Conservation (phyloP, 64 coral and sea anemone species). For the Acropora tenuis region DNA sequence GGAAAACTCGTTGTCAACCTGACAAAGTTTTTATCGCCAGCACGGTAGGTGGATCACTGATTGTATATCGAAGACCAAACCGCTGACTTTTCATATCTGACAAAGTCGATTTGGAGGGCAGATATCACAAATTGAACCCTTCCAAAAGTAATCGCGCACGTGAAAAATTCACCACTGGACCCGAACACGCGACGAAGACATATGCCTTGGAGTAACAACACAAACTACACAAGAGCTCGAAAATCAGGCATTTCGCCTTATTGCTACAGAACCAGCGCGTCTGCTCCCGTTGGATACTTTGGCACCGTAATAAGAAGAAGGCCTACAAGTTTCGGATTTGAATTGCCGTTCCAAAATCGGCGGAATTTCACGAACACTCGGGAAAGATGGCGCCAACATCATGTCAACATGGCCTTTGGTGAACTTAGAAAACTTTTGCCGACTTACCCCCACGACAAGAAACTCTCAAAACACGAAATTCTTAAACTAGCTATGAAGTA, state of each 20-base stretch:
- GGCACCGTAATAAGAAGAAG: conserved; percentile 23
- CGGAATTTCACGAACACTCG: conserved; percentile 86
- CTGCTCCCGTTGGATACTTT: conserved; percentile 28
- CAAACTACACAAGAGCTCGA: conserved; percentile 6
- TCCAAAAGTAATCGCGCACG: neutral
- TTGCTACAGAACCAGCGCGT: conserved; percentile 2
- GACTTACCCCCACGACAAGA: conserved; percentile 90
- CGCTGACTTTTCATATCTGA: neutral
- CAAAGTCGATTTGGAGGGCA: conserved; percentile 10
- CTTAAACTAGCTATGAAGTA: conserved; percentile 87
- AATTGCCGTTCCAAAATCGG: conserved; percentile 40
- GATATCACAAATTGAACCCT: neutral
- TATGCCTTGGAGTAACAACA: conserved; percentile 22
- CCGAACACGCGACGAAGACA: conserved; percentile 9
- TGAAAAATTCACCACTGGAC: neutral
- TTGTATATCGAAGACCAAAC: neutral
- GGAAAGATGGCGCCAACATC: conserved; percentile 91
- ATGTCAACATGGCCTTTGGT: conserved; percentile 95
- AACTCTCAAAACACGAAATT: conserved; percentile 97
- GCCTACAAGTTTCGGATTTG: neutral
- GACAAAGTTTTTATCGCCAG: conserved; percentile 31
- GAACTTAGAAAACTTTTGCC: conserved; percentile 94
- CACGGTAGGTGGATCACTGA: neutral
- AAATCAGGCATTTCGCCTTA: neutral
- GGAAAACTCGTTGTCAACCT: conserved; percentile 33